Evolutionary conservation across 1,140 invertebrate genomes (phyloP), one percentile per base, ranked within the genome.

Genomic region (Phymastichus coffea): DNA sequence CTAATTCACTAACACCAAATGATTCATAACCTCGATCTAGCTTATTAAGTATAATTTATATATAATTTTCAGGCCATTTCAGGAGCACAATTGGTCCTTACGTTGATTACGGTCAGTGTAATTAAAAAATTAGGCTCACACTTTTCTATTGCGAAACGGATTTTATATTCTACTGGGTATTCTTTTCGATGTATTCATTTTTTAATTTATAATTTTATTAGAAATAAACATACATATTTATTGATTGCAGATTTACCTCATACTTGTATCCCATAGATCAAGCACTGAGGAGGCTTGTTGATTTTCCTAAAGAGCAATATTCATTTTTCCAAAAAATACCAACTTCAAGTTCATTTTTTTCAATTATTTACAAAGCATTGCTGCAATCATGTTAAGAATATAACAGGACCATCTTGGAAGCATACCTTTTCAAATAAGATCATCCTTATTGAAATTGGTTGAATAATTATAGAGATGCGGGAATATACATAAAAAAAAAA

Each of bases 361-460:
- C 85, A 8, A 96, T 95, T 82, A 71, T 83, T 99, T 47, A 92
- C 94, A 22, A 87, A 92, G 72, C 95, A 86, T 79, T 80, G 96
- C 37, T 88, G 94, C 66, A 85, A 98, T 51, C 85, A 92, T 61
- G 80, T 99, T 53, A 92, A 96, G 71, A 91, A 86, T 57, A 84
- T 89, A 25, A 88, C 88, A 72, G 87, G 98, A 2, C 85, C 87
- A 30, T 76, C 85, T 8, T 75, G 89, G 14, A 95, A 98, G 83
- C 86, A 98, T 20, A 81, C 96, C 14, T 91, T 94, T 76, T 85
- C 98, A 57, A 88, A n/a, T n/a, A 92, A 72, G 98, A 89, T 82
- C 98, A 94, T 71, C 81, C 88, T 15, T 95, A 98, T 72, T 98
- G 93, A 77, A 89, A 96, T 70, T 98, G 95, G 95, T 82, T 98